Conservation (phyloP, 2,888 invertebrate species). For the Campoplex capitator region DNA sequence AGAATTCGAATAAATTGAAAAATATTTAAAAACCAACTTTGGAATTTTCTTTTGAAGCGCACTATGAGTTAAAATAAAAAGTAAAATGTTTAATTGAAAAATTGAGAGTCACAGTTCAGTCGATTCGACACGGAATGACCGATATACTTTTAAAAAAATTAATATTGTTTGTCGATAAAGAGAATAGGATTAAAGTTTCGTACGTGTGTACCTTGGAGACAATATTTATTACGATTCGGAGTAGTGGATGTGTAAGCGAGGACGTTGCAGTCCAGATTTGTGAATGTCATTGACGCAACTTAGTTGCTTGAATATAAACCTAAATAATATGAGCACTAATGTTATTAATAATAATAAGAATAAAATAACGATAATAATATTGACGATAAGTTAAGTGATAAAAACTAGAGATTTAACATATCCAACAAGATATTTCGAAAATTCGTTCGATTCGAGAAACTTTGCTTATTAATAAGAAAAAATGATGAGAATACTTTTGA, state of each 20-base stretch:
- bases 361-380: constrained; percentile 27
- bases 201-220: constrained; percentile 79
- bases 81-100: background rate
- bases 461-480: constrained; percentile 4
- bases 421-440: constrained; percentile 41
- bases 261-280: constrained; percentile 43
- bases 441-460: constrained; percentile 14
- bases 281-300: constrained; percentile 58
- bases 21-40: background rate
- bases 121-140: background rate
- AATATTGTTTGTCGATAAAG: constrained; percentile 74
- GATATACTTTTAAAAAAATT: constrained; percentile 37
- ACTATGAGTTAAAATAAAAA: background rate
- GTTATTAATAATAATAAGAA: constrained; percentile 22
- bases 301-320: constrained; percentile 56
- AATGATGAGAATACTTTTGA: constrained; percentile 8
- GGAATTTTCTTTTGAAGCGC: background rate
- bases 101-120: background rate
- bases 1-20: background rate
- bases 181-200: constrained; percentile 76
- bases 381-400: background rate
- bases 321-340: background rate
- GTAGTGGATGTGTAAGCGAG: constrained; percentile 50
- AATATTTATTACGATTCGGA: constrained; percentile 75
- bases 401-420: constrained; percentile 17